phyloP scores from a whole-genome alignment of 2,113 vertebrate genomes.

The Cebus imitator region DNA sequence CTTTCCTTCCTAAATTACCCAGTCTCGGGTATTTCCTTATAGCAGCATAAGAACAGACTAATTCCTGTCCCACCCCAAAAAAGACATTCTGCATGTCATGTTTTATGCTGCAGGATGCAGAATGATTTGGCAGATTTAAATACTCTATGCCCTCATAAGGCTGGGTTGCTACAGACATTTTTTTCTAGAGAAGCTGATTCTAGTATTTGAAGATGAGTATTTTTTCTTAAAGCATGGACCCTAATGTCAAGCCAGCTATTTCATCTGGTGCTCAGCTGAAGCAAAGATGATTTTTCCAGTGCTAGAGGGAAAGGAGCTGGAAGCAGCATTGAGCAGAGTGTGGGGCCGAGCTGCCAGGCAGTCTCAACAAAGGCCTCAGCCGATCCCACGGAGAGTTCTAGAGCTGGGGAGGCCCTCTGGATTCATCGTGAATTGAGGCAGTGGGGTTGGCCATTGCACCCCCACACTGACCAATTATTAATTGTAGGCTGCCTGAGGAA shows the following conservation, averaged over 20 bases:
- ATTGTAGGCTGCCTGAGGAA: neutral
- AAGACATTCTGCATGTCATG: neutral
- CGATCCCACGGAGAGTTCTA: fast-evolving
- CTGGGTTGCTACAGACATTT: neutral
- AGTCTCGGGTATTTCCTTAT: too few species aligned
- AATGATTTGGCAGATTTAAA: neutral
- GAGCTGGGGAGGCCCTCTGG: fast-evolving
- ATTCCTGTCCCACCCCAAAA: neutral
- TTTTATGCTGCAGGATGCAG: neutral
- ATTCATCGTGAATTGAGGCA: neutral
- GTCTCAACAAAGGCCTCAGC: neutral
- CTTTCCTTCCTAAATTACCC: too few species aligned
- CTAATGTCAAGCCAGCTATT: neutral
- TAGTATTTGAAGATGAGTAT: neutral
- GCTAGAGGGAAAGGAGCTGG: neutral
- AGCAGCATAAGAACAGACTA: too few species aligned
- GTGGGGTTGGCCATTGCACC: too few species aligned
- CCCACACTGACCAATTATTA: too few species aligned
- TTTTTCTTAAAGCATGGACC: neutral
- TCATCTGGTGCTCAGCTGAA: neutral
- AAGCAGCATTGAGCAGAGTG: neutral
- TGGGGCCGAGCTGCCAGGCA: fast-evolving
- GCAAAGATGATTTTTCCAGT: neutral
- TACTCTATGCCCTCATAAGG: neutral
- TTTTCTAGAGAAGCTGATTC: neutral